A percentile compares a stretch with the other conserved stretches of the same genome.
These are phyloP conservation scores for Sebastes nivosus DNA, from an alignment of 2,797 vertebrate species.

Conservation along the genomic window DNA sequence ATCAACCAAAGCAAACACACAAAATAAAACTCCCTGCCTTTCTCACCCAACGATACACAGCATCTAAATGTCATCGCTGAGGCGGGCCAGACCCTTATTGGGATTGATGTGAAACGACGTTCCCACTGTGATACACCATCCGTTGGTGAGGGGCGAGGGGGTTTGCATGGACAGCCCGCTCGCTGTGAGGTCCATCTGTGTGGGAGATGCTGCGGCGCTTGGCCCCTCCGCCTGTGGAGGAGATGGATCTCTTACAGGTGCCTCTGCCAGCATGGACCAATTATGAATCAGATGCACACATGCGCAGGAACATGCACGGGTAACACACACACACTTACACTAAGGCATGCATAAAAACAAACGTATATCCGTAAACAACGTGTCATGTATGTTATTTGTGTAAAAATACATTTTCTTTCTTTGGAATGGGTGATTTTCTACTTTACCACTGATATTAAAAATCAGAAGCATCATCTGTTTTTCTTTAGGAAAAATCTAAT, in stretches of 20 bases:
- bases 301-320: constrained; percentile 8
- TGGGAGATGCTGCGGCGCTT: constrained; percentile 48
- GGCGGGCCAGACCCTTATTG: constrained; percentile 51
- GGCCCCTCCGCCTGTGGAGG: constrained; percentile 63
- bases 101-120: constrained; percentile 64
- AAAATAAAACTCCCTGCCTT: constrained; percentile 17
- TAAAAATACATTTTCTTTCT: not conserved
- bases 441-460: not conserved
- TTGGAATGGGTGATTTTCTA: not conserved
- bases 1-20: constrained; percentile 43
- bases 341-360: not conserved
- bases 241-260: constrained; percentile 72
- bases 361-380: not conserved
- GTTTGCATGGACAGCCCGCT: constrained; percentile 50
- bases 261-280: constrained; percentile 70
- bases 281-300: constrained; percentile 59
- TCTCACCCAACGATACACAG: constrained; percentile 38
- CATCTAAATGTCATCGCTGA: constrained; percentile 60
- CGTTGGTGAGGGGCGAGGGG: constrained; percentile 54
- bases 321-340: not conserved
- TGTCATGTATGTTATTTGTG: not conserved
- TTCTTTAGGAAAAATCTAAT: not conserved
- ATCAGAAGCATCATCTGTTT: not conserved
- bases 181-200: constrained; percentile 76
- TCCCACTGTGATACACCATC: constrained; percentile 66